Evolutionary conservation across 2,888 invertebrate genomes (phyloP), one percentile per base, ranked within the genome.

Genomic region (Ectemnius cavifrons): DNA sequence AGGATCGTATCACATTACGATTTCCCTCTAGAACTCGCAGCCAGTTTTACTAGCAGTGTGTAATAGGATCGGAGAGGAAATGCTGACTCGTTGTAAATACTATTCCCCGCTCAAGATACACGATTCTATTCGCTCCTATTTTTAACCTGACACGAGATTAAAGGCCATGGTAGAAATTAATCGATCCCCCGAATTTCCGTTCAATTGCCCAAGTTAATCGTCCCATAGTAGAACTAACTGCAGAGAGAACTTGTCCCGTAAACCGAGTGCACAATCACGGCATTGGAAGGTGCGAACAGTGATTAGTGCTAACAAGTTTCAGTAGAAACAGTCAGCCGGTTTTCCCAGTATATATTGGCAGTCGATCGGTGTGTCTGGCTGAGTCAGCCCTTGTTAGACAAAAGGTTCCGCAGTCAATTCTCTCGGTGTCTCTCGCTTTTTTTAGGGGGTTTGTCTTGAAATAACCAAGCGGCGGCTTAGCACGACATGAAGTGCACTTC

Each of bases 401-500:
- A 74, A 77, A 77, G 77, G 57, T 45, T 27, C 28, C 57, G 61
- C 59, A 63, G 58, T 59, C 73, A 65, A 77, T 69, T 70, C 73
- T 62, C 45, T 11, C 37, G 37, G 23, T 23, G 23, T 23, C 23
- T 23, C 23, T 3, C 37, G 5, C 37, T 4, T 60, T 70, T 57
- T 66, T 65, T 66, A 57, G 62, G 23, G 71, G 68, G 72, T 73
- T 79, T 72, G 69, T 74, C 83, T 79, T 71, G 79, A 82, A 82
- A 82, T 82, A 82, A 81, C 83, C 81, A 75, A 65, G 71, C 78
- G 71, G 62, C 63, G 76, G 70, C 66, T 67, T 61, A 61, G 56
- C 37, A 23, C 49, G 47, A 71, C 70, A 79, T 80, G 73, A 68
- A 79, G 83, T 82, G 83, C 75, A 82, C 77, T 83, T 76, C 59